Evolutionary conservation across 2,888 invertebrate genomes (phyloP).

Genomic region (Sarcophaga carnaria): DNA sequence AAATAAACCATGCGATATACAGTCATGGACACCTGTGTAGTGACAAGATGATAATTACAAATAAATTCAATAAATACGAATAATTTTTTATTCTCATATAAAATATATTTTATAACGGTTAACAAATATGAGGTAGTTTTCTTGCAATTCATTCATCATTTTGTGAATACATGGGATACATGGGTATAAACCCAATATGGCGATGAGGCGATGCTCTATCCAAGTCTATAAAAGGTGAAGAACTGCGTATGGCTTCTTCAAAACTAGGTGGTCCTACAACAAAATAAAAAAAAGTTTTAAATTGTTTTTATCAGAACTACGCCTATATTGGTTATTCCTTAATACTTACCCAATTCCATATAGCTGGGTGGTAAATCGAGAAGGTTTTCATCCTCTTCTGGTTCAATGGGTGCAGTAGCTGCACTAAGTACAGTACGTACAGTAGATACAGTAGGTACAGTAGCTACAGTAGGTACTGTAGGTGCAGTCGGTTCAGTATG

Average conservation of each 20-base stretch:
- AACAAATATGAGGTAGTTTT: no score
- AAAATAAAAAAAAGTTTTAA: neutral
- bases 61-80: no score
- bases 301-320: no score
- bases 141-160: neutral
- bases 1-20: no score
- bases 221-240: slow-evolving; percentile 60
- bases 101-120: no score
- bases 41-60: no score
- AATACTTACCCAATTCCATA: slow-evolving; percentile 65
- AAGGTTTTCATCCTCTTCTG: slow-evolving; percentile 19
- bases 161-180: slow-evolving; percentile 68
- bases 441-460: slow-evolving; percentile 4
- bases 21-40: no score
- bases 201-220: neutral
- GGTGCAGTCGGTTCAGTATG: slow-evolving; percentile 34
- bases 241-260: slow-evolving; percentile 66
- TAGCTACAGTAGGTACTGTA: no score
- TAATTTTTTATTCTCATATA: no score
- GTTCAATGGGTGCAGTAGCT: slow-evolving; percentile 39
- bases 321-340: neutral
- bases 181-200: slow-evolving; percentile 64
- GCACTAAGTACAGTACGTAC: no score
- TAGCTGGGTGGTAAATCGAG: slow-evolving; percentile 69
- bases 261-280: slow-evolving; percentile 70